Base-by-base conservation (phyloP, 2,888 invertebrate genomes). In the Drosophila imparisetae region DNA sequence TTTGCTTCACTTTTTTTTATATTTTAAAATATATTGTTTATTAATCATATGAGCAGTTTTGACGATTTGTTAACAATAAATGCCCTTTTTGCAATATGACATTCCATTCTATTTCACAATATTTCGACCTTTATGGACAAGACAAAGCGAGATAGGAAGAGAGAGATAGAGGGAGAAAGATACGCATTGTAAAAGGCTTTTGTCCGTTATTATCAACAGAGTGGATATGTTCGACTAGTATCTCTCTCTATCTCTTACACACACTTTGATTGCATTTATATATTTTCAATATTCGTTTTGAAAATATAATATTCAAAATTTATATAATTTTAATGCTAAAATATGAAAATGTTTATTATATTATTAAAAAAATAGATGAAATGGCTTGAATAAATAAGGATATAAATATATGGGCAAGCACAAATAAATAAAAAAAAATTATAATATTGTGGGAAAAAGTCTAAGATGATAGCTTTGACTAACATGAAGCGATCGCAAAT, bases 81-180 rank as follows among this genome's bases (percentile, higher is more conserved):
- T 42, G 27, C n/a, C n/a, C n/a, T n/a, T n/a, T n/a, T n/a, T n/a
- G n/a, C 7, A 13, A 34, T 1, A 4, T 13, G n/a, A 38, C 15
- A 38, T 40, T 54, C n/a, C 38, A 57, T 57, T 57, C 15, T 8
- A 30, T 42, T 34, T 48, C 24, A n/a, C 49, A 49, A 59, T 49
- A 34, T n/a, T 27, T 34, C 5, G 27, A 34, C 50, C 59, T 27
- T 29, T 29, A 11, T 50, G 13, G 4, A 30, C 15, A 24, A 15
- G 21, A 57, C 10, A 38, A 15, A 34, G 8, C 15, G 5, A 32
- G 21, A n/a, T 15, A 34, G 21, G 7, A 8, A 30, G n/a, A 34
- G 5, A 34, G 2, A 32, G 4, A 34, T 11, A 3, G 0, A 38
- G 40, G 4, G 40, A 40, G 18, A n/a, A 10, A 42, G 30, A 58